Evolutionary conservation across 30 jellyfish, hydroid and myxozoan species (phyloP).

Genomic region (Mastigias papua): DNA sequence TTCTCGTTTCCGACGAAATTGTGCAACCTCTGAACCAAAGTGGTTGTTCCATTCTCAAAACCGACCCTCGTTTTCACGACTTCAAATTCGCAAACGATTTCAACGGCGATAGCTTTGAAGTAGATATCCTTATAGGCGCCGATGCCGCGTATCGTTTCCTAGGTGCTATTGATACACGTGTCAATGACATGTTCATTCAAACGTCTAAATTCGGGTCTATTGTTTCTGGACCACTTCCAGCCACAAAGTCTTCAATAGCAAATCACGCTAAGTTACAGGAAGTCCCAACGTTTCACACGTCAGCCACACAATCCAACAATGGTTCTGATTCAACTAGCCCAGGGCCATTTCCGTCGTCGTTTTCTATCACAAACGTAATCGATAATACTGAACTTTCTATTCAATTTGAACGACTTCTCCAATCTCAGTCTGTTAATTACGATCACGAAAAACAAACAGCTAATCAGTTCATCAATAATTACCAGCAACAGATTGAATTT

Average conservation of each 20-base stretch:
- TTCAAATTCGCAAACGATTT: conserved; percentile 45
- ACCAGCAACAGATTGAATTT: conserved; percentile 29
- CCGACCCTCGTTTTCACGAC: conserved; percentile 49
- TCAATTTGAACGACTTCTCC: conserved; percentile 14
- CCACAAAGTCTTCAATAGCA: not conserved
- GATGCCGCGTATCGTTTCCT: conserved; percentile 62
- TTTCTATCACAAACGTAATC: conserved; percentile 3
- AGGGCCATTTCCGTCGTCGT: not conserved
- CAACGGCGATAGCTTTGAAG: conserved; percentile 2
- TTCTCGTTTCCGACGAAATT: conserved; percentile 41
- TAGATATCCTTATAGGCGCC: conserved; percentile 51
- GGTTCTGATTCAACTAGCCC: conserved; percentile 6
- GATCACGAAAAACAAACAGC: conserved; percentile 10
- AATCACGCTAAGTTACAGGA: not conserved
- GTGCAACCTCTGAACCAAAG: conserved; percentile 35
- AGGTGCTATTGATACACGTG: conserved; percentile 10
- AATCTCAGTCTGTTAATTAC: not conserved
- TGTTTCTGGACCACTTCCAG: not conserved
- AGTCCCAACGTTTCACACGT: not conserved
- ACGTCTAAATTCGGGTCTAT: conserved; percentile 38
- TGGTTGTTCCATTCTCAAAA: not conserved
- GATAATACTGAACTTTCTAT: conserved; percentile 34
- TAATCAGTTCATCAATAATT: conserved; percentile 17
- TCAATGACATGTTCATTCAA: conserved; percentile 17
- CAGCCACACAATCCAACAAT: conserved; percentile 10